A percentile compares a stretch with the other conserved stretches of the same genome.
These are phyloP conservation scores for Hanleya hanleyi DNA, from an alignment of 2,888 invertebrate species.

Conservation along the genomic window DNA sequence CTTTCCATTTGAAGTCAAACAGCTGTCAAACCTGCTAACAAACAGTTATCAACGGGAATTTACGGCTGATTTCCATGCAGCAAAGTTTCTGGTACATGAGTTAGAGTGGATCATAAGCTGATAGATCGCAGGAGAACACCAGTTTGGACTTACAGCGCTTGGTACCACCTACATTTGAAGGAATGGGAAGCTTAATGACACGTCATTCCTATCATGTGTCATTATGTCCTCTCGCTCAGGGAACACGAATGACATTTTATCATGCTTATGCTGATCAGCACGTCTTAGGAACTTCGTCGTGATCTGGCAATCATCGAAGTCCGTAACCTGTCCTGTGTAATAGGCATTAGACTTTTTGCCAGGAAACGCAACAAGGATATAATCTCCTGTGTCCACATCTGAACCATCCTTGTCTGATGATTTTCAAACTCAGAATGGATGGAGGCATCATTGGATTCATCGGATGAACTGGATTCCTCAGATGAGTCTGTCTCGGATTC, in stretches of 20 bases:
- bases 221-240: background rate
- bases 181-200: background rate
- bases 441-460: background rate
- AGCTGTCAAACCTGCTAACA: no score
- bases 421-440: background rate
- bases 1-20: no score
- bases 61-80: no score
- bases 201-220: background rate
- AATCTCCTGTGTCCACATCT: background rate
- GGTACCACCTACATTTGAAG: background rate
- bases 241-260: background rate
- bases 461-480: background rate
- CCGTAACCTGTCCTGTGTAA: background rate
- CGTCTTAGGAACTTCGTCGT: background rate
- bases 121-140: background rate
- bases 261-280: background rate
- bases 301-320: background rate
- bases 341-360: slow-evolving; percentile 1
- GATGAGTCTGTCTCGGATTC: background rate
- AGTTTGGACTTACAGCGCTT: background rate
- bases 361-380: background rate
- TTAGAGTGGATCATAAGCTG: background rate
- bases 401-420: no score
- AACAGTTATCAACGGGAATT: no score
- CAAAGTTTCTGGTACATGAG: background rate